Base-by-base conservation (phyloP, 2,797 vertebrate species). In the Semaprochilodus insignis region DNA sequence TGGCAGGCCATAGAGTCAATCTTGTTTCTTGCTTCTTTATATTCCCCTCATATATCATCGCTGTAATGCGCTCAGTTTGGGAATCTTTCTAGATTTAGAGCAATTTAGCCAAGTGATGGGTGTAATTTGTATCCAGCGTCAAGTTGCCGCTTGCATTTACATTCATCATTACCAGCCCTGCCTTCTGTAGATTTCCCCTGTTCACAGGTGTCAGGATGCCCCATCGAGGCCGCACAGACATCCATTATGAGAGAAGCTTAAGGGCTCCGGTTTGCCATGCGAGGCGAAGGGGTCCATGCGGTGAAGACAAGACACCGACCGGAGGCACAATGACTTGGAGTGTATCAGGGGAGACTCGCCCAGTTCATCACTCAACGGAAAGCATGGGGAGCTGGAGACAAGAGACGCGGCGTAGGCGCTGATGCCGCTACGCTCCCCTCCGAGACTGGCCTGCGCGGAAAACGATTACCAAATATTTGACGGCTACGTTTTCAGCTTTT, bases 101-200 rank as follows among this genome's bases (percentile, higher is more conserved):
- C 87, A 91, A 90, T 94, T 94, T 92, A 88, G 77, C 80, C 85
- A 91, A 91, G 89, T 90, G 88, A 90, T 88, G 85, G 88, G 85
- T 90, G 88, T 90, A 88, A 94, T 93, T 92, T 92, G 89, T 88
- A 91, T 89, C 85, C 83, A 81, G 87, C 69, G 79, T 91, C 88
- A 87, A 87, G 84, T 88, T 90, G 84, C 88, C 88, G 88, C 92
- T 92, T 92, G 84, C 89, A 92, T 93, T 91, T 91, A 92, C 91
- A 93, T 91, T 91, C 84, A 90, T 93, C 90, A 93, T 93, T 91
- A 92, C 87, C 81, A 86, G 74, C 76, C 80, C 69, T 86, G 87
- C 90, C 91, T 91, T 88, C 80, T 69, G 8, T 74, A 91, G 89
- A 92, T 89, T 91, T 92, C 92, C 90, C 89, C 79, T 91, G 91